Conservation (phyloP, 2,113 vertebrate genomes). For the Upupa epops region DNA sequence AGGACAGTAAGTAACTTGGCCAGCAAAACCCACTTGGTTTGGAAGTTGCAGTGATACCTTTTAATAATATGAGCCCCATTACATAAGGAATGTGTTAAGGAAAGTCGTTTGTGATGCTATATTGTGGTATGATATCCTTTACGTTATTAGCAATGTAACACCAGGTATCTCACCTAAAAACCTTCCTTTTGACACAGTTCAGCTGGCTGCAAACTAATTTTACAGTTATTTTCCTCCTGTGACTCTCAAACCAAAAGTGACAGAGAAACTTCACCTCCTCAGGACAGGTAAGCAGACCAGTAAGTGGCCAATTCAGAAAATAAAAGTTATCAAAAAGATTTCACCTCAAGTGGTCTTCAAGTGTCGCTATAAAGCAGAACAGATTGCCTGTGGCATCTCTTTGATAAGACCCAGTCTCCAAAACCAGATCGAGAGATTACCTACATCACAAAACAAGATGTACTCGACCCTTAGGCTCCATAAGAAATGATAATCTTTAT, state of each 20-base stretch:
- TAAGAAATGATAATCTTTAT: slow-evolving; percentile 56
- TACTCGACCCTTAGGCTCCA: neutral
- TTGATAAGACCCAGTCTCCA: neutral
- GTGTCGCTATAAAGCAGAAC: neutral
- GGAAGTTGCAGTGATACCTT: neutral
- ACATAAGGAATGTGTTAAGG: neutral
- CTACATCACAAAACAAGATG: slow-evolving; percentile 48
- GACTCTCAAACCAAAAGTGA: neutral
- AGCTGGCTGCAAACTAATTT: neutral
- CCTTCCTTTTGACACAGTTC: neutral
- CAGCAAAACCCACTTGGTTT: neutral
- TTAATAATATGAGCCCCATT: neutral
- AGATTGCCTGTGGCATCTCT: neutral
- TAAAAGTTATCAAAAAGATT: neutral
- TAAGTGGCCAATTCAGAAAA: neutral
- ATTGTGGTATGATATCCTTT: neutral
- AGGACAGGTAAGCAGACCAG: neutral
- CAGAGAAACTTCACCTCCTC: neutral
- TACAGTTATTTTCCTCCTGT: neutral
- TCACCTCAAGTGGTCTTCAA: neutral
- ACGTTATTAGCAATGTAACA: neutral
- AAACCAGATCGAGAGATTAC: slow-evolving; percentile 37
- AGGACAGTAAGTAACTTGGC: neutral
- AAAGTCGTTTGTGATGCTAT: neutral
- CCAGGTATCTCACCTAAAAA: neutral